Percentiles rank a stretch among this genome's conserved stretches.
Evolutionary conservation across 2,113 vertebrate genomes (phyloP).

Genomic region (Boulengeromyrus knoepffleri): DNA sequence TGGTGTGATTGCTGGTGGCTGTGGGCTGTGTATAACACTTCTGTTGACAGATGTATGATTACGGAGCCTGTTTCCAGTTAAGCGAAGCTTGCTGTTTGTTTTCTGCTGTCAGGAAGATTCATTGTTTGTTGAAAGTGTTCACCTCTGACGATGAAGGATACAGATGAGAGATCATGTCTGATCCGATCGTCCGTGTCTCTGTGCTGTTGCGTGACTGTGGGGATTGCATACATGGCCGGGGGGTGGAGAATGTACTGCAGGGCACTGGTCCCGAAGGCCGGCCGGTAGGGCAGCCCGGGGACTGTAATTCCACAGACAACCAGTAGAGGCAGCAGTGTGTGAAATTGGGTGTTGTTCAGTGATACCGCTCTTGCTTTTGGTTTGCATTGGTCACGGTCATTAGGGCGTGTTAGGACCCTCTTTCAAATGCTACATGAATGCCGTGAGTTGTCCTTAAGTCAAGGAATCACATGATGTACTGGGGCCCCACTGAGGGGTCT

Average conservation of each 20-base stretch:
- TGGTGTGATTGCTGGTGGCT: background rate
- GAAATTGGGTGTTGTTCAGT: background rate
- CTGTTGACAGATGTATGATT: slow-evolving; percentile 5
- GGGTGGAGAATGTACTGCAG: background rate
- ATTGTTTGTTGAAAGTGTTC: background rate
- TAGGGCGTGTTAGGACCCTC: background rate
- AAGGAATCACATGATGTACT: background rate
- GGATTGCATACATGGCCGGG: background rate
- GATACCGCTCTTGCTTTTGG: background rate
- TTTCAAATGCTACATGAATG: background rate
- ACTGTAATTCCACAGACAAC: background rate
- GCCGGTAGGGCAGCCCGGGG: background rate
- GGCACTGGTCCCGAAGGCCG: background rate
- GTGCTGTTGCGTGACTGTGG: background rate
- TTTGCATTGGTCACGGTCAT: background rate
- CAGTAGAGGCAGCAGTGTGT: background rate
- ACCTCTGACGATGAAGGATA: background rate
- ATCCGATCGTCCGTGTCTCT: background rate
- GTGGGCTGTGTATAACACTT: background rate
- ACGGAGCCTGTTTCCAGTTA: background rate
- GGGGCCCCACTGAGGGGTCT: background rate
- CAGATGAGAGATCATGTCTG: background rate
- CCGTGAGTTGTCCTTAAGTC: background rate
- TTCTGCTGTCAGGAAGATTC: background rate
- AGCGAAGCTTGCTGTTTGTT: background rate